Conservation (phyloP, 2,797 vertebrate species). For the Hydrolagus colliei region DNA sequence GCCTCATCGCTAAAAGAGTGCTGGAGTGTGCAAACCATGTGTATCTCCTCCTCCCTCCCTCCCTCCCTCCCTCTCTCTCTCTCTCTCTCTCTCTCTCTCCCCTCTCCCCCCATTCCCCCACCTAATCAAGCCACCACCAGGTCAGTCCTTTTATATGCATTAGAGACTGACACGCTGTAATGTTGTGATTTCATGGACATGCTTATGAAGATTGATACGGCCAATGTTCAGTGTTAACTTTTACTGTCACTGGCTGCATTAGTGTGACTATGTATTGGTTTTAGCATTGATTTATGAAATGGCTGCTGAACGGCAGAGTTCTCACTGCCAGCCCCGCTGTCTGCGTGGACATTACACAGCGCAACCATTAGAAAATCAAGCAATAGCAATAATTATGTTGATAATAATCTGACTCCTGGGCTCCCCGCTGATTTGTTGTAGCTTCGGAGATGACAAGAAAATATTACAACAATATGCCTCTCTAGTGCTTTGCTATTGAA, state of each 20-base stretch:
- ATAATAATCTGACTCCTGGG: conserved; percentile 39
- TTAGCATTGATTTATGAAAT: conserved; percentile 56
- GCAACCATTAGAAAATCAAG: conserved; percentile 41
- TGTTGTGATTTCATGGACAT: conserved; percentile 44
- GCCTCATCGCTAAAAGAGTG: conserved; percentile 23
- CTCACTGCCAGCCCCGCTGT: conserved; percentile 42
- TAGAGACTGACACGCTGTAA: conserved; percentile 40
- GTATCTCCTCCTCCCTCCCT: neutral
- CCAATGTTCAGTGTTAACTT: conserved; percentile 51
- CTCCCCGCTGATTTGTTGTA: conserved; percentile 24
- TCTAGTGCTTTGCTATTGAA: conserved; percentile 17
- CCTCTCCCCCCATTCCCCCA: conserved; percentile 39
- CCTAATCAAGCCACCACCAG: conserved; percentile 38
- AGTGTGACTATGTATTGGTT: conserved; percentile 47
- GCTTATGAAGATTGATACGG: conserved; percentile 58
- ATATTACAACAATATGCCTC: neutral
- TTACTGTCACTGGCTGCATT: conserved; percentile 51
- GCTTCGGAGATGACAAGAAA: conserved; percentile 18
- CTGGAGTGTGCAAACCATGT: neutral
- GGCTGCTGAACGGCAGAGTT: conserved; percentile 49
- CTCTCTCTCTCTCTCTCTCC: neutral
- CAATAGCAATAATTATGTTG: conserved; percentile 50
- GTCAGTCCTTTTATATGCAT: conserved; percentile 44
- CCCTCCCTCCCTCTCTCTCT: neutral
- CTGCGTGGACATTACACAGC: conserved; percentile 37